Base-by-base conservation (phyloP, 37 sponge, comb jelly and placozoan genomes). In the Bolinopsis microptera region DNA sequence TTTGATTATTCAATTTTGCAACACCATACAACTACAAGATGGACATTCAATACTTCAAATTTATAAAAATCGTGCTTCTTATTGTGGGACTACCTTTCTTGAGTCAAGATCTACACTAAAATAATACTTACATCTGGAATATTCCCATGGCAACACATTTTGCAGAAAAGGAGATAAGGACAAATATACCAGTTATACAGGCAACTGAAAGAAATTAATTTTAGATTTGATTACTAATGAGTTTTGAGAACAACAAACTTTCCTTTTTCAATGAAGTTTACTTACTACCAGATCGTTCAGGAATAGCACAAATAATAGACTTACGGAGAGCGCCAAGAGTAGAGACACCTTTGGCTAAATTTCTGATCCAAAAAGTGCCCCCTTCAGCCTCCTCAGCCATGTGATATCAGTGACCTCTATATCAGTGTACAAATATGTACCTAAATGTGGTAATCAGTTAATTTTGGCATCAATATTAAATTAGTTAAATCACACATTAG, bases 101-200 rank as follows among this genome's bases (percentile, higher is more conserved):
- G n/a, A 77, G 27, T 77, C 32, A 77, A 77, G 33, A 77, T 3
- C 3, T 34, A 35, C 9, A 72, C 3, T 30, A 72, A 72, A 9
- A 3, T 9, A 31, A 1, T 86, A 86, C 90, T 86, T 39, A 86
- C 90, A 86, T 38, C 90, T 39, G 37, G 61, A 41, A 86, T 16
- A 86, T 86, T 21, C 90, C 90, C 90, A 86, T 86, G 37, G 90
- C 90, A 33, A 86, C 39, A 27, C 90, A 86, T 34, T 86, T 86
- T 24, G 90, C 90, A 86, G 90, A 86, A 21, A 86, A 86, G 61
- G 90, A 86, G 34, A 86, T 86, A 3, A 86, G 61, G 1, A 86
- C 90, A 86, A 86, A 33, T 1, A 86, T 86, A 1, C 90, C 90
- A 86, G 38, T 36, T 3, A 86, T 39, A 2, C 48, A 86, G 24